phyloP scores from a whole-genome alignment of 2,113 vertebrate genomes.

The Pelobates fuscus region DNA sequence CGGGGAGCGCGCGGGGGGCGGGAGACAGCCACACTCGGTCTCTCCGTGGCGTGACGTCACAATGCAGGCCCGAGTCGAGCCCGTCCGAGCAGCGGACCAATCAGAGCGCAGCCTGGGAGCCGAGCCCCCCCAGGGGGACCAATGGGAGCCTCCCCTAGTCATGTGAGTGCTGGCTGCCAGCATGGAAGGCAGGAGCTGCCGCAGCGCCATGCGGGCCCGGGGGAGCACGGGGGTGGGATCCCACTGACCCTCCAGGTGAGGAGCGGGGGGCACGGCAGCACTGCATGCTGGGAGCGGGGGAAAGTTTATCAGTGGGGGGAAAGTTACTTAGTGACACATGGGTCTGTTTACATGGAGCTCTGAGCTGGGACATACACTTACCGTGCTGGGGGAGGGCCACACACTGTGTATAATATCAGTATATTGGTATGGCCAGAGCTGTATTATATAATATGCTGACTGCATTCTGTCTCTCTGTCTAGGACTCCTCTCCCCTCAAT shows the following conservation, averaged over 20 bases:
- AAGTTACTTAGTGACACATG: not conserved
- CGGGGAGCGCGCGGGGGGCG: not conserved
- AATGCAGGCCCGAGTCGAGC: conserved; percentile 51
- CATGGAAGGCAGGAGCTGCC: conserved; percentile 67
- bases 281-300: not conserved
- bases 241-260: not conserved
- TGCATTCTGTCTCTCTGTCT: too few relatives aligned
- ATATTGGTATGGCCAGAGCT: too few relatives aligned
- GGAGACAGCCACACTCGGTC: not conserved
- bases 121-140: conserved; percentile 58
- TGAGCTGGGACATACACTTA: too few relatives aligned
- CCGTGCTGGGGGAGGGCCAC: too few relatives aligned
- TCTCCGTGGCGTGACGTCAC: conserved; percentile 41
- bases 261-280: too few relatives aligned
- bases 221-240: conserved; percentile 10
- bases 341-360: too few relatives aligned
- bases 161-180: conserved; percentile 77
- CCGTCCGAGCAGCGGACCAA: conserved; percentile 61
- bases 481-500: too few relatives aligned
- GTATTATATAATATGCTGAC: too few relatives aligned
- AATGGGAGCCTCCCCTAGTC: conserved; percentile 57
- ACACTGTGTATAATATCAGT: too few relatives aligned
- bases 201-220: conserved; percentile 48
- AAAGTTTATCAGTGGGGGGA: not conserved
- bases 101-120: conserved; percentile 54